A percentile compares a stretch with the other conserved stretches of the same genome.
Evolutionary conservation across 2,888 invertebrate genomes (phyloP).

Genomic region (Drosophila emarginata): DNA sequence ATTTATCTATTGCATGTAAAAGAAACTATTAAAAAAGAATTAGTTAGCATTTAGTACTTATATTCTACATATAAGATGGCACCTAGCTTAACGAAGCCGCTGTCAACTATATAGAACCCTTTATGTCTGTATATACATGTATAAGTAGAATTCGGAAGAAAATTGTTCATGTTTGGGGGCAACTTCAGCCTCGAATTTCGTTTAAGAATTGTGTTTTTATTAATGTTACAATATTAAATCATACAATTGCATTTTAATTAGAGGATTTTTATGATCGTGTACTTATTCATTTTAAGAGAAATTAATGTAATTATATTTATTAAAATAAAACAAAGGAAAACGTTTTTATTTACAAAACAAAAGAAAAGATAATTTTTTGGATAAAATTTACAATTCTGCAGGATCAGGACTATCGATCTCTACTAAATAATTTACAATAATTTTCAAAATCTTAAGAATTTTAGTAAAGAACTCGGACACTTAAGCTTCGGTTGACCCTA

Average conservation of each 20-base stretch:
- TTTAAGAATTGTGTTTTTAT: constrained; percentile 5
- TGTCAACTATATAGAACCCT: not conserved
- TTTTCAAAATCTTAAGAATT: too few species aligned
- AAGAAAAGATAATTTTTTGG: not conserved
- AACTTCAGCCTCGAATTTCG: not conserved
- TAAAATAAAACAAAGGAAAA: constrained; percentile 6
- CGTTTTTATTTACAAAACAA: constrained; percentile 6
- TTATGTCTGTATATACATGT: constrained; percentile 17
- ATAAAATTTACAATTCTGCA: too few species aligned
- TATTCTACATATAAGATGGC: constrained; percentile 18
- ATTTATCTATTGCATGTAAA: constrained; percentile 5
- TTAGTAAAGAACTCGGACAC: too few species aligned
- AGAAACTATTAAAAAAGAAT: constrained; percentile 1
- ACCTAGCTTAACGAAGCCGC: not conserved
- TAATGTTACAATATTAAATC: constrained; percentile 31
- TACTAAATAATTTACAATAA: not conserved
- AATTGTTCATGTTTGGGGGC: constrained; percentile 54
- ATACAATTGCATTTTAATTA: constrained; percentile 61
- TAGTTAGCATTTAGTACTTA: constrained; percentile 9
- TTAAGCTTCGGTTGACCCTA: too few species aligned
- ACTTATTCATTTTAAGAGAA: constrained; percentile 52
- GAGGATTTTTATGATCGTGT: constrained; percentile 40
- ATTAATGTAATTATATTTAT: constrained; percentile 56
- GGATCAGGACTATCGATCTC: too few species aligned
- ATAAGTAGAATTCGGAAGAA: constrained; percentile 15